Percentiles rank a stretch among this genome's conserved stretches.
These are phyloP conservation scores for Agonopterix alstromeriana DNA, from an alignment of 2,888 invertebrate genomes.

Conservation along the genomic window DNA sequence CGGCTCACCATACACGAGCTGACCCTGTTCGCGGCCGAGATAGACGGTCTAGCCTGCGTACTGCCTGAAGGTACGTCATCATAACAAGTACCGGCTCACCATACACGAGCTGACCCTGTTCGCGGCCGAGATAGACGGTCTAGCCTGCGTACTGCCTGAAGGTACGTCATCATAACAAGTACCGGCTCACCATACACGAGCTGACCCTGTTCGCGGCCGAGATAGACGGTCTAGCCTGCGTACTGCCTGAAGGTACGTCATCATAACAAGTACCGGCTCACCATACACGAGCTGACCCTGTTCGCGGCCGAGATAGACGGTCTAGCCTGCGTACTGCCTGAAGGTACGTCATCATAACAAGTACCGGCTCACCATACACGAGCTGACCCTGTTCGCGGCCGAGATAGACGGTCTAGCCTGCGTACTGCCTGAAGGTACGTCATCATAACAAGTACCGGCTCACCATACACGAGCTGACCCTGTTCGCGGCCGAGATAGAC, in stretches of 20 bases:
- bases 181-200: slow-evolving; percentile 91
- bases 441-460: slow-evolving; percentile 91
- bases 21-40: slow-evolving; percentile 91
- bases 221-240: slow-evolving; percentile 90
- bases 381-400: slow-evolving; percentile 90
- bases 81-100: slow-evolving; percentile 90
- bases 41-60: slow-evolving; percentile 90
- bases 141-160: slow-evolving; percentile 92
- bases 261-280: slow-evolving; percentile 91
- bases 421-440: slow-evolving; percentile 90
- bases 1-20: slow-evolving; percentile 92
- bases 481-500: slow-evolving; percentile 92
- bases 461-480: slow-evolving; percentile 90
- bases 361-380: slow-evolving; percentile 91
- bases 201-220: slow-evolving; percentile 92
- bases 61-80: slow-evolving; percentile 92
- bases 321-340: slow-evolving; percentile 90
- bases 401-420: slow-evolving; percentile 93
- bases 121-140: slow-evolving; percentile 89
- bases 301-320: slow-evolving; percentile 93
- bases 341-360: too few relatives aligned
- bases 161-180: too few relatives aligned
- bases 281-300: slow-evolving; percentile 89
- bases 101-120: slow-evolving; percentile 92
- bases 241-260: slow-evolving; percentile 91